Percentiles rank a stretch among this genome's conserved stretches.
Conservation (phyloP, 1,140 invertebrate genomes). For the Pogonognathellus flavescens region DNA sequence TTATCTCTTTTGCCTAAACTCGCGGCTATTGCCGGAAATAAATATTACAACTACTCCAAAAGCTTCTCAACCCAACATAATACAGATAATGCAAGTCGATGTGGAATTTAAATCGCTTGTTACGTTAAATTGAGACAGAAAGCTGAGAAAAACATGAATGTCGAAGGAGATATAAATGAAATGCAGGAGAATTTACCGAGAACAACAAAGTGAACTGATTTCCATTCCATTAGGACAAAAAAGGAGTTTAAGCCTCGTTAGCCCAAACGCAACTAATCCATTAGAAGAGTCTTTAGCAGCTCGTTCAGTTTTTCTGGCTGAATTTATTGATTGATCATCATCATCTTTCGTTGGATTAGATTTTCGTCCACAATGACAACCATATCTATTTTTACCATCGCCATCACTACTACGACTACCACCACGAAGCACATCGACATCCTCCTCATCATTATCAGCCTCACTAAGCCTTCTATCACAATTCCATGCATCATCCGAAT, state of each 20-base stretch:
- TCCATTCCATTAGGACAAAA: constrained; percentile 21
- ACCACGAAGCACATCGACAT: background rate
- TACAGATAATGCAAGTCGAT: too few species aligned
- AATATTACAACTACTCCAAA: too few species aligned
- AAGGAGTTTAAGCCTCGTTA: constrained; percentile 34
- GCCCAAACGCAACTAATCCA: constrained; percentile 27
- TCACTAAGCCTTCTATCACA: constrained; percentile 38
- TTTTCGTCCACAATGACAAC: constrained; percentile 1
- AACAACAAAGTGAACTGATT: constrained; percentile 12
- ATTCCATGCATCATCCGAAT: constrained; percentile 17
- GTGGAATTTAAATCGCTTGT: too few species aligned
- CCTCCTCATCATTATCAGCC: constrained; percentile 4
- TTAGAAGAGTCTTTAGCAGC: background rate
- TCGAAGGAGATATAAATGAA: too few species aligned
- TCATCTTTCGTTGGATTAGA: constrained; percentile 42
- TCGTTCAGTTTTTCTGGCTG: constrained; percentile 6
- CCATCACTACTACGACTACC: background rate
- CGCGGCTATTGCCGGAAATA: too few species aligned
- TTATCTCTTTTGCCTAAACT: too few species aligned
- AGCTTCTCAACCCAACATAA: too few species aligned
- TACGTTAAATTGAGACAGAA: too few species aligned
- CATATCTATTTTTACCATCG: constrained; percentile 8
- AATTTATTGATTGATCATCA: constrained; percentile 52
- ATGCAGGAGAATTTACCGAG: constrained; percentile 2
- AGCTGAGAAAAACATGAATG: too few species aligned